These are phyloP conservation scores for Cromileptes altivelis DNA, from an alignment of 2,113 vertebrate species.

Conservation along the genomic window DNA sequence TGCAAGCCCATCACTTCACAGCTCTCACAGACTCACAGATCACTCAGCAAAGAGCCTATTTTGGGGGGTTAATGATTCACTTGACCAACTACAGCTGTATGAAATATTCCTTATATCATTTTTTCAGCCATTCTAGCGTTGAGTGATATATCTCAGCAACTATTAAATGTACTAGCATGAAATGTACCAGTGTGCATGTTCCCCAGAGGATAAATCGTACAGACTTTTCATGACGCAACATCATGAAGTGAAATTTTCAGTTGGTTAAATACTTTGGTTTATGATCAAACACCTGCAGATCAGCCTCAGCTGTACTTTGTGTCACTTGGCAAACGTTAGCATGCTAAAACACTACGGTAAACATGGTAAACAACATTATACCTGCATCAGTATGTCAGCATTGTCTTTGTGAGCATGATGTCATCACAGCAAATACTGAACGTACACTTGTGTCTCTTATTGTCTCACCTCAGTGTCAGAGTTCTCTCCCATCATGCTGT, in stretches of 20 bases:
- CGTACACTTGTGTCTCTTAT: neutral
- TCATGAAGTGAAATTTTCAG: neutral
- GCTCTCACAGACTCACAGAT: neutral
- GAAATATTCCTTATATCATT: neutral
- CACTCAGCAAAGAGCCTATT: neutral
- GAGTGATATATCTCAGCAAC: no score
- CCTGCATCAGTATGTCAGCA: neutral
- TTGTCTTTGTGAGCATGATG: neutral
- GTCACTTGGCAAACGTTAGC: neutral
- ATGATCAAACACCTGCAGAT: neutral
- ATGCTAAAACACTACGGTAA: neutral
- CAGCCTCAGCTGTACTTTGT: neutral
- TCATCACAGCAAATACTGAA: neutral
- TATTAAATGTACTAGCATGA: neutral
- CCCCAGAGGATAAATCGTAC: neutral
- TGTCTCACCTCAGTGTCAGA: conserved; percentile 90
- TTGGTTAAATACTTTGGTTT: neutral
- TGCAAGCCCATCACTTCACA: neutral
- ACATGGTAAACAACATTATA: neutral
- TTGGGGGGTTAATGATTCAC: neutral
- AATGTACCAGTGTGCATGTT: neutral
- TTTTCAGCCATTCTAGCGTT: neutral
- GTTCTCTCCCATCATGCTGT: conserved; percentile 84
- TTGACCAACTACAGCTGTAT: neutral
- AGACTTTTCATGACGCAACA: neutral